Conservation (phyloP, 2,797 vertebrate genomes). For the Lepilemur ruficaudatus region DNA sequence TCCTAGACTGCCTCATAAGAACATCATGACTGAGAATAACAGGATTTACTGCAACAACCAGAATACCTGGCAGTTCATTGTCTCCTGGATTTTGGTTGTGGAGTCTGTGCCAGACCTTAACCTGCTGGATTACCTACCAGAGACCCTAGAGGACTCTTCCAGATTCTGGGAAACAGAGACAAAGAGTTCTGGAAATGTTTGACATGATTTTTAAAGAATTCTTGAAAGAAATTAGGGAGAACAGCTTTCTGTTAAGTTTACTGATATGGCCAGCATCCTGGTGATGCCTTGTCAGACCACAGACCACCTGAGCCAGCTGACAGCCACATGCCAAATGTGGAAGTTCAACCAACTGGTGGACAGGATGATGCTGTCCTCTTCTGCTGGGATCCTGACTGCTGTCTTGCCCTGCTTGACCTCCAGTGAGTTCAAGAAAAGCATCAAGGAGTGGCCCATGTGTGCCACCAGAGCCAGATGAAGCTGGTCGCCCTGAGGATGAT, state of each 20-base stretch:
- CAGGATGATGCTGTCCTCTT: conserved; percentile 91
- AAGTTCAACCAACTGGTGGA: conserved; percentile 94
- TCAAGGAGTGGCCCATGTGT: conserved; percentile 92
- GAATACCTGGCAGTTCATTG: conserved; percentile 95
- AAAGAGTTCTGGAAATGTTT: conserved; percentile 82
- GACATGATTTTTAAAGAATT: conserved; percentile 95
- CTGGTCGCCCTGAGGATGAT: conserved; percentile 93
- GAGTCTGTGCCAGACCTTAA: conserved; percentile 95
- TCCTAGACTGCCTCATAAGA: conserved; percentile 92
- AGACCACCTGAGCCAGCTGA: conserved; percentile 94
- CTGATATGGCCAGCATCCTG: conserved; percentile 95
- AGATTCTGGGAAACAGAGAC: not conserved
- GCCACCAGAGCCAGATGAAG: conserved; percentile 94
- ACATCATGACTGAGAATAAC: conserved; percentile 94
- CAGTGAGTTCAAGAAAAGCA: conserved; percentile 93
- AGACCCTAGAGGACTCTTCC: conserved; percentile 88
- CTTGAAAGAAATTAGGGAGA: conserved; percentile 96
- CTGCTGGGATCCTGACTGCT: conserved; percentile 91
- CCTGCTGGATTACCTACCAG: conserved; percentile 93
- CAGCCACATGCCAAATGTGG: conserved; percentile 93
- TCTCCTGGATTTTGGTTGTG: conserved; percentile 95
- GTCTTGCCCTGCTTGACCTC: conserved; percentile 93
- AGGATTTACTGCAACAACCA: conserved; percentile 97
- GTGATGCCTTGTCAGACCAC: conserved; percentile 94
- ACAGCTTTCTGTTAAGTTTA: conserved; percentile 93